These are phyloP conservation scores for Oreonectes daqikongensis DNA, from an alignment of 2,797 vertebrate genomes.

Conservation along the genomic window DNA sequence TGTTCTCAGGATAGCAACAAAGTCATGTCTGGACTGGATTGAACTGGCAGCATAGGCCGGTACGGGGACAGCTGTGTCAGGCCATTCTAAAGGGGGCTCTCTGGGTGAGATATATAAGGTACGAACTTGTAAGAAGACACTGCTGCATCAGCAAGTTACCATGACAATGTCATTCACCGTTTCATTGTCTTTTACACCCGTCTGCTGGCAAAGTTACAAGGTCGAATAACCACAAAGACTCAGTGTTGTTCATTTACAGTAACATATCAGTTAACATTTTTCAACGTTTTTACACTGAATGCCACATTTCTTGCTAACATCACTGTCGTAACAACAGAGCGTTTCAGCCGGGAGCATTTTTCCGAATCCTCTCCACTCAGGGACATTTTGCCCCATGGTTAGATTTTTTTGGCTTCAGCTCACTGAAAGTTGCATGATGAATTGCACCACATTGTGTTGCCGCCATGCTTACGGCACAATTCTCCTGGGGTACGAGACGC, in stretches of 20 bases:
- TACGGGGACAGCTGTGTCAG: constrained; percentile 41
- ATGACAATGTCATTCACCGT: constrained; percentile 71
- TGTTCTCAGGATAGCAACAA: background rate
- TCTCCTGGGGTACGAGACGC: constrained; percentile 25
- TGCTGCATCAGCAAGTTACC: constrained; percentile 75
- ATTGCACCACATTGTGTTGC: constrained; percentile 48
- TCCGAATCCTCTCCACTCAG: background rate
- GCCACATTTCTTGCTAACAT: constrained; percentile 1
- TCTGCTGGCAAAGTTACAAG: constrained; percentile 67
- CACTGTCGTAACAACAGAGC: background rate
- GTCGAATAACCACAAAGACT: constrained; percentile 61
- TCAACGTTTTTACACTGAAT: background rate
- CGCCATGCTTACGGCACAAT: constrained; percentile 57
- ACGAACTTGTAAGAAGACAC: constrained; percentile 77
- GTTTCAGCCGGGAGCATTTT: background rate
- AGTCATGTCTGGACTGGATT: constrained; percentile 15
- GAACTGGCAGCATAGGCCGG: constrained; percentile 1
- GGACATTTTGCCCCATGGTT: background rate
- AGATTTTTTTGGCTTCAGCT: background rate
- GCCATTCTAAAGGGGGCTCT: constrained; percentile 50
- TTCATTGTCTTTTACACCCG: constrained; percentile 69
- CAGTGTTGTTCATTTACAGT: constrained; percentile 13
- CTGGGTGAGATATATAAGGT: constrained; percentile 70
- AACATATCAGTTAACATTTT: no score
- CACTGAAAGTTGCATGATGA: constrained; percentile 54